Evolutionary conservation across 2,113 vertebrate genomes (phyloP), one percentile per base, ranked within the genome.

Genomic region (Myodes glareolus): DNA sequence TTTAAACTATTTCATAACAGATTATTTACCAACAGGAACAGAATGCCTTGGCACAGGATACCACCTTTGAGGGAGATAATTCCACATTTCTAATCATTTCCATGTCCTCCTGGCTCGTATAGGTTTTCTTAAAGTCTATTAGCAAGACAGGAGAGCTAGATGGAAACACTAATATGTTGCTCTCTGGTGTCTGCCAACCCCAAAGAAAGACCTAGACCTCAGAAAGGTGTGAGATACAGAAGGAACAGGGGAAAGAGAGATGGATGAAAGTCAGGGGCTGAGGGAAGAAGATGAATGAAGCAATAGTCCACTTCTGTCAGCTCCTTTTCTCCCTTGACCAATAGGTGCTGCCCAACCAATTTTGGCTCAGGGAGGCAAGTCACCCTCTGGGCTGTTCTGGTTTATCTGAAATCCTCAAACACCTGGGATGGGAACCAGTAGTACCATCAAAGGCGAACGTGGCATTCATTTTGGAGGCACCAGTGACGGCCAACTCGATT

Each of bases 1-100:
- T 65, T 77, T 77, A 76, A 92, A 86, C 81, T 94, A 75, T 97
- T 96, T 97, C 55, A 67, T 67, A 87, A 94, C 93, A 96, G 95
- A 97, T 95, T 96, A 97, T 95, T 98, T 97, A 93, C 96, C 93
- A 91, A 95, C 3, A 1, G 70, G 84, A 95, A 94, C 95, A 96
- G 97, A 96, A 96, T 55, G 82, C 68, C 33, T 97, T 93, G 96
- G 97, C 96, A 96, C 75, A 4, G 17, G 77, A 47, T 73, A 81
- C 29, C 52, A 88, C 33, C 52, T 97, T 94, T 52, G 90, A 91
- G 75, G 91, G 92, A 87, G 61, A 39, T 90, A 76, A 92, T 94
- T 88, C 81, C 58, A 36, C 42, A 91, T 70, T 97, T 95, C 42
- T 47, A 96, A 88, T 84, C 29, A 65, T 77, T 82, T n/a, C 72